phyloP scores from a whole-genome alignment of 2,888 invertebrate genomes.

The Cryptops parisi region DNA sequence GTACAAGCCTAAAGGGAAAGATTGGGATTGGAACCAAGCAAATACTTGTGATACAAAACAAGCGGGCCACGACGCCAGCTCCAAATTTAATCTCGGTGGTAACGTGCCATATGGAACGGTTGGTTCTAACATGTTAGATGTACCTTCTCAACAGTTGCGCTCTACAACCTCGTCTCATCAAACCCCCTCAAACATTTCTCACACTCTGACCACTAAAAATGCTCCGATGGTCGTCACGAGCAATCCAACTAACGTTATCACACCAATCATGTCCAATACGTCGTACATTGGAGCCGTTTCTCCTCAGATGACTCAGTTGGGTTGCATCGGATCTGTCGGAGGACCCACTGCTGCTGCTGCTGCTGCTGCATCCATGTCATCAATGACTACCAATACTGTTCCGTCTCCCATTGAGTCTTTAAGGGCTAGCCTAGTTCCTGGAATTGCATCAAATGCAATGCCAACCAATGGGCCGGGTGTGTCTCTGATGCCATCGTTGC shows the following conservation, averaged over 20 bases:
- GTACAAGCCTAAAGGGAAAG: conserved; percentile 55
- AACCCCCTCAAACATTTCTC: background rate
- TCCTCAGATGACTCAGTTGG: background rate
- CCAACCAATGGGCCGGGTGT: background rate
- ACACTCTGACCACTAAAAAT: background rate
- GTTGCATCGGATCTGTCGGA: background rate
- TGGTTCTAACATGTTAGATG: background rate
- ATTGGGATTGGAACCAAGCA: conserved; percentile 46
- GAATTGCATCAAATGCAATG: background rate
- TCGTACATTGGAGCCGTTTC: background rate
- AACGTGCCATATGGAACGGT: background rate
- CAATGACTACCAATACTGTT: background rate
- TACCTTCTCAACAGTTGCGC: background rate
- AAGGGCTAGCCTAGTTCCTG: background rate
- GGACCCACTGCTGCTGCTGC: background rate
- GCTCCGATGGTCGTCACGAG: background rate
- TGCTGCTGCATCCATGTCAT: background rate
- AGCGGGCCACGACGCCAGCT: too few species aligned
- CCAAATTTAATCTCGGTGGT: too few species aligned
- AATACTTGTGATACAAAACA: too few species aligned
- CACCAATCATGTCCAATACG: background rate
- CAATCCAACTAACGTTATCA: background rate
- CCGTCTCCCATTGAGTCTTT: background rate
- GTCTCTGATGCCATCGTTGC: conserved; percentile 6
- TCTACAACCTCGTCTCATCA: background rate